Evolutionary conservation across 1,140 invertebrate species (phyloP).

Genomic region (Doryteuthis pealeii): DNA sequence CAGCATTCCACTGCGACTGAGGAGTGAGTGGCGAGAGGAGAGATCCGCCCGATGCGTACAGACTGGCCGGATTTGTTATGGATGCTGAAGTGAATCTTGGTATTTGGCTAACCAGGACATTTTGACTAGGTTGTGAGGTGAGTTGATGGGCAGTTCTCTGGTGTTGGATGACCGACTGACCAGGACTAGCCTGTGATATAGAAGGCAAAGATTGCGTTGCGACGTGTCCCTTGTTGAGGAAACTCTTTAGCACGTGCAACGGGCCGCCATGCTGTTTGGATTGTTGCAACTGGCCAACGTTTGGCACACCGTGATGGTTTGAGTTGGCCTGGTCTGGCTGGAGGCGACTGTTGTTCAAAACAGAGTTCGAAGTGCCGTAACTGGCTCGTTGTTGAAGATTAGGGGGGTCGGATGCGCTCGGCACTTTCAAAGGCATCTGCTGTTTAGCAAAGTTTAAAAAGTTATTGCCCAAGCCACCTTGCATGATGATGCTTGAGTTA

Average conservation of each 20-base stretch:
- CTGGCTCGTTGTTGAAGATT: not conserved
- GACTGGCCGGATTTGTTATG: slow-evolving; percentile 1
- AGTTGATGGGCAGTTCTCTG: not conserved
- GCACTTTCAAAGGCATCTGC: slow-evolving; percentile 8
- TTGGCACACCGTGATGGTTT: not conserved
- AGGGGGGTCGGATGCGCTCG: not conserved
- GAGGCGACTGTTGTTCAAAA: not conserved
- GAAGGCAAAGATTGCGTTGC: slow-evolving; percentile 2
- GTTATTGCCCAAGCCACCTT: not conserved
- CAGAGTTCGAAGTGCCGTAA: not conserved
- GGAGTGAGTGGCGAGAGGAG: not conserved
- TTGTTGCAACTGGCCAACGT: not conserved
- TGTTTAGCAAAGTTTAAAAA: slow-evolving; percentile 9
- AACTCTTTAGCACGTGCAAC: not conserved
- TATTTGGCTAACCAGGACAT: not conserved
- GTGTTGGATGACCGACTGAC: slow-evolving; percentile 5
- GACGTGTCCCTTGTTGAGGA: not conserved
- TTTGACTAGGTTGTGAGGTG: not conserved
- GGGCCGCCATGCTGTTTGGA: not conserved
- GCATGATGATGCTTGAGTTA: not conserved
- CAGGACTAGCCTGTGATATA: not conserved
- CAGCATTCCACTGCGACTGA: not conserved
- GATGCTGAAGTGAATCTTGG: not conserved
- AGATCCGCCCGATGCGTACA: not conserved
- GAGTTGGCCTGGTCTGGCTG: not conserved